Percentiles rank a stretch among this genome's conserved stretches.
These are phyloP conservation scores for Danio kyathit DNA, from an alignment of 2,797 vertebrate species.

Conservation along the genomic window DNA sequence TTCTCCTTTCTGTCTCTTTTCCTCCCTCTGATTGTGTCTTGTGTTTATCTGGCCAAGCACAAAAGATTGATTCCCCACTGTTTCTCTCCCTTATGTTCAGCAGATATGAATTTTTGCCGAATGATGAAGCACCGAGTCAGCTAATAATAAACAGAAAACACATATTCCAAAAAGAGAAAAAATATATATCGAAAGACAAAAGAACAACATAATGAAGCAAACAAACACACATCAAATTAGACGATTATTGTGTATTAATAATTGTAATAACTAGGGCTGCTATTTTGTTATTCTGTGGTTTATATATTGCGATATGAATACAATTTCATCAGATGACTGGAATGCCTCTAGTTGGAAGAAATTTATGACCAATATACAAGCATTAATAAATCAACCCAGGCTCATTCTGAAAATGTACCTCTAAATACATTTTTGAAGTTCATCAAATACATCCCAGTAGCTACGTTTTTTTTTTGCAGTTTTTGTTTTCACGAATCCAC, in stretches of 20 bases:
- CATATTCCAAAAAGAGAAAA: slow-evolving; percentile 72
- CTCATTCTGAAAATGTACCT: no score
- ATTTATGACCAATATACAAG: no score
- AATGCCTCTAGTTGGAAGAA: no score
- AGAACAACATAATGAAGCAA: slow-evolving; percentile 11
- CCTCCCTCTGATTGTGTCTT: slow-evolving; percentile 77
- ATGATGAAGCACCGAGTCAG: slow-evolving; percentile 80
- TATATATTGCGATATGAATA: no score
- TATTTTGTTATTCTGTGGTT: no score
- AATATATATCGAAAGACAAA: slow-evolving; percentile 66
- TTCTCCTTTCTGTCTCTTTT: slow-evolving; percentile 66
- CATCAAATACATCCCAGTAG: no score
- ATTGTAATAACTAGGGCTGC: background rate
- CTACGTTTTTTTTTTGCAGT: no score
- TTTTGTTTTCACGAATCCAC: no score
- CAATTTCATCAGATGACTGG: no score
- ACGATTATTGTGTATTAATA: background rate
- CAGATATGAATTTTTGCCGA: slow-evolving; percentile 85
- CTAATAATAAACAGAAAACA: slow-evolving; percentile 84
- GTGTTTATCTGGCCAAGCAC: slow-evolving; percentile 86
- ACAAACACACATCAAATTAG: slow-evolving; percentile 35
- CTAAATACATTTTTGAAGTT: no score
- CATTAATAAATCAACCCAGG: no score
- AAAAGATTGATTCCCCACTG: slow-evolving; percentile 88
- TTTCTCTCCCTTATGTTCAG: slow-evolving; percentile 85